Evolutionary conservation across 2,113 vertebrate species (phyloP).

Genomic region (Sinocyclocheilus anshuiensis): DNA sequence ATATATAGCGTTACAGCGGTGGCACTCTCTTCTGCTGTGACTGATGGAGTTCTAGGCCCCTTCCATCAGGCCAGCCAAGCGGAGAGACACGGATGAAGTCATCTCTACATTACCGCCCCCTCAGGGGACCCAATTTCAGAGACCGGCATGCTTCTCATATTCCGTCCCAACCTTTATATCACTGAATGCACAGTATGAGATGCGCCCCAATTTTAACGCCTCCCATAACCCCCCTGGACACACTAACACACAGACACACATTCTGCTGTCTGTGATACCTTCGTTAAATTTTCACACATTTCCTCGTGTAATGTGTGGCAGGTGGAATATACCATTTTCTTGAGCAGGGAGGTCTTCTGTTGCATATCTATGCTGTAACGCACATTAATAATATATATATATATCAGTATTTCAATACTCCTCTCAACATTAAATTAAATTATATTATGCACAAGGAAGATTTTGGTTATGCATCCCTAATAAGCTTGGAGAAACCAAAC

Average conservation of each 20-base stretch:
- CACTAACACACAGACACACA: slow-evolving; percentile 33
- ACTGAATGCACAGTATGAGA: slow-evolving; percentile 1
- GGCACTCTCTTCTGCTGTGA: slow-evolving; percentile 65
- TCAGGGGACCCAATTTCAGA: slow-evolving; percentile 64
- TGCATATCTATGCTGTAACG: background rate
- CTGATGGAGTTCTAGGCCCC: slow-evolving; percentile 83
- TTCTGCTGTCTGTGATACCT: slow-evolving; percentile 32
- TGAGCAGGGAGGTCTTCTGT: background rate
- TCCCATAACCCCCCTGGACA: background rate
- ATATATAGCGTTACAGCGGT: slow-evolving; percentile 3
- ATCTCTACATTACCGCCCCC: slow-evolving; percentile 61
- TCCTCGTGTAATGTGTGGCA: slow-evolving; percentile 26
- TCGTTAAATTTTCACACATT: slow-evolving; percentile 54
- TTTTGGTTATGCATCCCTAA: background rate
- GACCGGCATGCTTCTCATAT: slow-evolving; percentile 53
- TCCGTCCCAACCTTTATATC: slow-evolving; percentile 43
- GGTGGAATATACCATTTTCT: slow-evolving; percentile 45
- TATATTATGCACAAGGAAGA: background rate
- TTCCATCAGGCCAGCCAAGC: slow-evolving; percentile 72
- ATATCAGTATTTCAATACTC: background rate
- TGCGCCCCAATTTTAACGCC: background rate
- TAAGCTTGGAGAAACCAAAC: slow-evolving; percentile 35
- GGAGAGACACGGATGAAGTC: slow-evolving; percentile 67
- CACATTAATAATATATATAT: background rate
- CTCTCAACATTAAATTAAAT: background rate